Conservation (phyloP, 2,113 vertebrate genomes). For the Dipodomys merriami region DNA sequence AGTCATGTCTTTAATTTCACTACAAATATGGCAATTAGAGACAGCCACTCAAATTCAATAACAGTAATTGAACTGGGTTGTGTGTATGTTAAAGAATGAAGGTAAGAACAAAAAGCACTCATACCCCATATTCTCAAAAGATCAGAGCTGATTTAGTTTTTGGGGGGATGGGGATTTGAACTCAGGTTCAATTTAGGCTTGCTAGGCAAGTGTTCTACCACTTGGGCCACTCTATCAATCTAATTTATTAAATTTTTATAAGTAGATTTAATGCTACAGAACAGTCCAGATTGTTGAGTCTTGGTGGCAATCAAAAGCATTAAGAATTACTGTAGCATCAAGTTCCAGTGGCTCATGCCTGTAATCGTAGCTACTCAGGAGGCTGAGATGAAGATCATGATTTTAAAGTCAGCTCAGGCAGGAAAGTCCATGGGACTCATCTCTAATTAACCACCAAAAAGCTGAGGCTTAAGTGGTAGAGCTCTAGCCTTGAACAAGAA, state of each 20-base stretch:
- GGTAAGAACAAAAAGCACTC: constrained; percentile 29
- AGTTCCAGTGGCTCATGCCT: too few relatives aligned
- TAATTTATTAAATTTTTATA: not conserved
- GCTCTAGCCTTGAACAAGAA: too few relatives aligned
- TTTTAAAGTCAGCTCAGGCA: too few relatives aligned
- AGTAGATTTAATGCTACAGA: constrained; percentile 26
- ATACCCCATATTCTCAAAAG: not conserved
- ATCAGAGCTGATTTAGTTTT: constrained; percentile 39
- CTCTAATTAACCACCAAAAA: too few relatives aligned
- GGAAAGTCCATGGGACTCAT: too few relatives aligned
- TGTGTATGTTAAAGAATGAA: not conserved
- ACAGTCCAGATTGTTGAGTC: constrained; percentile 14
- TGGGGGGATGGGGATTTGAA: too few relatives aligned
- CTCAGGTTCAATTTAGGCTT: too few relatives aligned
- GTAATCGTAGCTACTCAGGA: too few relatives aligned
- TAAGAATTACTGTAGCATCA: not conserved
- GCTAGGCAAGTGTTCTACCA: too few relatives aligned
- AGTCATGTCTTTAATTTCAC: constrained; percentile 15
- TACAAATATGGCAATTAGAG: constrained; percentile 36
- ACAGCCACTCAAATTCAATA: constrained; percentile 32
- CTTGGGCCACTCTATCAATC: too few relatives aligned
- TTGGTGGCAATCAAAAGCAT: not conserved
- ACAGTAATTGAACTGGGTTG: not conserved
- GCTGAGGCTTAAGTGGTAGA: too few relatives aligned
- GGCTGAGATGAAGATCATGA: too few relatives aligned